Conservation (phyloP, 2,113 vertebrate species). For the Antechinus stuartii region DNA sequence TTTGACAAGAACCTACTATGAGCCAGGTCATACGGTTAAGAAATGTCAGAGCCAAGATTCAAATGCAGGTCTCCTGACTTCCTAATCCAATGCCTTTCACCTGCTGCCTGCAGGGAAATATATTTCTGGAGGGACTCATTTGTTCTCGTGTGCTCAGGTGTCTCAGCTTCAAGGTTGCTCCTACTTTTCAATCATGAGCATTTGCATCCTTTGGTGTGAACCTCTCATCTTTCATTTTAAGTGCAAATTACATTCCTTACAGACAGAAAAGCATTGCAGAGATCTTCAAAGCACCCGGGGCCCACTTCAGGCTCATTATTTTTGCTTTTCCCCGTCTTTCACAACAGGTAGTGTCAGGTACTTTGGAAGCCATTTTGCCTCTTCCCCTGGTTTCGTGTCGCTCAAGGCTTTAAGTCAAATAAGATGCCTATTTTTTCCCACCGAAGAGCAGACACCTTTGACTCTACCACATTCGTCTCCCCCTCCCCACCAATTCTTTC, state of each 20-base stretch:
- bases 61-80: not conserved
- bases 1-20: not conserved
- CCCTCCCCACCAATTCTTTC: not conserved
- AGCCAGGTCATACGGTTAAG: not conserved
- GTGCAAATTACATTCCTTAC: slow-evolving; percentile 51
- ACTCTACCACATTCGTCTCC: not conserved
- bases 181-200: not conserved
- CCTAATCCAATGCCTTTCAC: not conserved
- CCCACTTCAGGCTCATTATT: not conserved
- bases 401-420: not conserved
- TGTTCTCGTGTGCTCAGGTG: not conserved
- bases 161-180: not conserved
- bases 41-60: not conserved
- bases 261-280: not conserved
- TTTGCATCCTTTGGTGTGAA: slow-evolving; percentile 18
- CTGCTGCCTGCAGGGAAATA: not conserved
- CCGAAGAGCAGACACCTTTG: not conserved
- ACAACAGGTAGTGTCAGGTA: not conserved
- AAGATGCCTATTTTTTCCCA: not conserved
- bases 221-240: slow-evolving; percentile 32
- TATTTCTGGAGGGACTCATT: not conserved
- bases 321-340: not conserved
- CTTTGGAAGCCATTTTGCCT: not conserved
- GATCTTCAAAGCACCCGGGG: slow-evolving; percentile 17
- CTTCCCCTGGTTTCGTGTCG: not conserved